phyloP scores from a whole-genome alignment of 2,797 vertebrate species.

The Discoglossus pictus region DNA sequence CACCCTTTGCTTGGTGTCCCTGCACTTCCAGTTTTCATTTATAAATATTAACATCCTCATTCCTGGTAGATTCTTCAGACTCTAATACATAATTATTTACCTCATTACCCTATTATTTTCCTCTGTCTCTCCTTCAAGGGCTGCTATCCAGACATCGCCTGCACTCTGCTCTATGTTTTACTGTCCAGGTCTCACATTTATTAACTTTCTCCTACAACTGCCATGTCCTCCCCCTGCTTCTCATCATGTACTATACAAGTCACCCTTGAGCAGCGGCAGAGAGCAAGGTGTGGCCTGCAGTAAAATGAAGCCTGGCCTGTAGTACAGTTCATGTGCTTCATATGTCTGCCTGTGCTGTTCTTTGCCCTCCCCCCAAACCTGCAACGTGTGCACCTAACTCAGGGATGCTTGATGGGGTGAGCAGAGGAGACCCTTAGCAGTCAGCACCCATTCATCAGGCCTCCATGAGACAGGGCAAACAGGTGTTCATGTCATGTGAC shows the following conservation, averaged over 20 bases:
- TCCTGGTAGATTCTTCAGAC: too few relatives aligned
- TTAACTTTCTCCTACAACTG: slow-evolving; percentile 6
- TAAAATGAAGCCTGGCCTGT: not conserved
- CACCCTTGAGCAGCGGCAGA: slow-evolving; percentile 22
- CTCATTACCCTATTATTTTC: too few relatives aligned
- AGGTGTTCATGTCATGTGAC: slow-evolving; percentile 74
- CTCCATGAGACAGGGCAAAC: slow-evolving; percentile 62
- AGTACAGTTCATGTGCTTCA: not conserved
- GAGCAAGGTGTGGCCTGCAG: slow-evolving; percentile 43
- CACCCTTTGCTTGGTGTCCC: too few relatives aligned
- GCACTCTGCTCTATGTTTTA: not conserved
- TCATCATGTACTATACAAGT: slow-evolving; percentile 17
- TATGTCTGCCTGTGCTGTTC: not conserved
- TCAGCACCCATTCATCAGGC: slow-evolving; percentile 60
- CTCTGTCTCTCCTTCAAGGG: too few relatives aligned
- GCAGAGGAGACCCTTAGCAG: slow-evolving; percentile 20
- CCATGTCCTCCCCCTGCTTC: not conserved
- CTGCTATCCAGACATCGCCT: too few relatives aligned
- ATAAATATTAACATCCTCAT: too few relatives aligned
- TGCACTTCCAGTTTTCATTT: too few relatives aligned
- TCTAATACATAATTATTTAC: too few relatives aligned
- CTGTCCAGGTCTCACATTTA: not conserved
- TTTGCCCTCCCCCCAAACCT: slow-evolving; percentile 43
- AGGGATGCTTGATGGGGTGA: slow-evolving; percentile 15
- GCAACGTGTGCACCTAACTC: slow-evolving; percentile 44